Evolutionary conservation across 2,888 invertebrate species (phyloP).

Genomic region (Drosophila setosimentum): DNA sequence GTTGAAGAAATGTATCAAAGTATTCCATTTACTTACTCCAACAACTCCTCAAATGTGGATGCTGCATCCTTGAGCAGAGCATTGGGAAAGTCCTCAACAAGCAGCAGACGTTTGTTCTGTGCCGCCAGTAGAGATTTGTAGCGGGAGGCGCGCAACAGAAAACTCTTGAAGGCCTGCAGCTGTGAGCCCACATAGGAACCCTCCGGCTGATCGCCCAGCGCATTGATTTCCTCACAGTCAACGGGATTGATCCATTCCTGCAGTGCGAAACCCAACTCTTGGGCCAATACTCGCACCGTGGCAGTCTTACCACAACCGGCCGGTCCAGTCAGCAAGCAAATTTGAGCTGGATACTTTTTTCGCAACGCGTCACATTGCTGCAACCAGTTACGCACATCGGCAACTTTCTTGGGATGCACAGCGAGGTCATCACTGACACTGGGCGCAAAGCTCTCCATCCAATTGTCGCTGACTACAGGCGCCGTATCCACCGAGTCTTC

Average conservation of each 20-base stretch:
- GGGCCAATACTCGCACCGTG: constrained; percentile 89
- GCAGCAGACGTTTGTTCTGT: constrained; percentile 87
- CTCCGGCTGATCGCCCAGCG: constrained; percentile 73
- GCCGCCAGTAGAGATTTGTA: constrained; percentile 86
- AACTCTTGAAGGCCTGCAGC: constrained; percentile 90
- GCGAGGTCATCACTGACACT: constrained; percentile 88
- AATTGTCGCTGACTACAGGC: constrained; percentile 83
- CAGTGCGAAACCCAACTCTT: constrained; percentile 86
- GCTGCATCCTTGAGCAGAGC: constrained; percentile 88
- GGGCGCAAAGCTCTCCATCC: constrained; percentile 88
- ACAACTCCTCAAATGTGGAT: constrained; percentile 88
- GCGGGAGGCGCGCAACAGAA: constrained; percentile 91
- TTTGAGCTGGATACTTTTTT: constrained; percentile 83
- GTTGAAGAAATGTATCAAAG: background rate
- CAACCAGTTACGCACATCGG: constrained; percentile 90
- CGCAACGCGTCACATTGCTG: constrained; percentile 67
- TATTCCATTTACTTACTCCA: constrained; percentile 87
- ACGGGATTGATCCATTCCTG: constrained; percentile 94
- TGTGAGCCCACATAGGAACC: constrained; percentile 86
- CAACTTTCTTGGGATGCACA: constrained; percentile 90
- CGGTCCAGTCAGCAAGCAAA: constrained; percentile 92
- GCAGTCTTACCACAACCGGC: constrained; percentile 94
- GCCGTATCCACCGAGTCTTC: background rate
- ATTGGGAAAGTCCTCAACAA: constrained; percentile 94
- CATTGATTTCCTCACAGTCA: constrained; percentile 87